Evolutionary conservation across 2,113 vertebrate species (phyloP).

Genomic region (Orientallactaga bullata): DNA sequence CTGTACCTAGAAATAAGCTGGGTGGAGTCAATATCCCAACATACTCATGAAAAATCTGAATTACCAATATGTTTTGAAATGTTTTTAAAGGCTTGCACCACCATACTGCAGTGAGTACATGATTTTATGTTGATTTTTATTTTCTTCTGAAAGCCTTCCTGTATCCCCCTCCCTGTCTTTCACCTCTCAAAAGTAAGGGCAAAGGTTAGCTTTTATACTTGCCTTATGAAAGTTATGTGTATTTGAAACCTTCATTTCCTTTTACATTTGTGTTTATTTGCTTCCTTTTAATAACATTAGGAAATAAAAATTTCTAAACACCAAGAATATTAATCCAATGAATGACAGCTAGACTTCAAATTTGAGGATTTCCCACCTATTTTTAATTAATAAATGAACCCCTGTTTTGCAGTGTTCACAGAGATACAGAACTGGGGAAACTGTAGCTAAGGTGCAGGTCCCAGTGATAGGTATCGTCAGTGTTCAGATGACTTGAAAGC

Average conservation of each 20-base stretch:
- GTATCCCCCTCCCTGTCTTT: background rate
- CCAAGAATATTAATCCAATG: conserved; percentile 19
- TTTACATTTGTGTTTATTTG: conserved; percentile 58
- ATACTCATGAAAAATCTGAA: conserved; percentile 11
- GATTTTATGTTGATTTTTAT: background rate
- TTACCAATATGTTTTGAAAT: conserved; percentile 53
- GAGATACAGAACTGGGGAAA: background rate
- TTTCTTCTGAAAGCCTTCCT: background rate
- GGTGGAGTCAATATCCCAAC: background rate
- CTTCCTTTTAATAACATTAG: conserved; percentile 54
- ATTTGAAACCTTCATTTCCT: conserved; percentile 28
- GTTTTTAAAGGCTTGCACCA: conserved; percentile 47
- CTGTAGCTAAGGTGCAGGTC: background rate
- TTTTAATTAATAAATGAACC: conserved; percentile 56
- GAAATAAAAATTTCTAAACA: conserved; percentile 32
- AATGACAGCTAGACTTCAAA: conserved; percentile 24
- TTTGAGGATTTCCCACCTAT: conserved; percentile 50
- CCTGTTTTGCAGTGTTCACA: conserved; percentile 3
- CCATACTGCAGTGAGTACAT: conserved; percentile 5
- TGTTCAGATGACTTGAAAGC: conserved; percentile 40
- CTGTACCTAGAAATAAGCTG: background rate
- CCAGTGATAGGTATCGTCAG: conserved; percentile 22
- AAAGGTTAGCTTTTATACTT: conserved; percentile 44
- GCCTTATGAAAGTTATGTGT: conserved; percentile 53
- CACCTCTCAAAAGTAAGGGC: background rate